phyloP scores from a whole-genome alignment of 2,888 invertebrate species.

The Cantharis flavilabris region DNA sequence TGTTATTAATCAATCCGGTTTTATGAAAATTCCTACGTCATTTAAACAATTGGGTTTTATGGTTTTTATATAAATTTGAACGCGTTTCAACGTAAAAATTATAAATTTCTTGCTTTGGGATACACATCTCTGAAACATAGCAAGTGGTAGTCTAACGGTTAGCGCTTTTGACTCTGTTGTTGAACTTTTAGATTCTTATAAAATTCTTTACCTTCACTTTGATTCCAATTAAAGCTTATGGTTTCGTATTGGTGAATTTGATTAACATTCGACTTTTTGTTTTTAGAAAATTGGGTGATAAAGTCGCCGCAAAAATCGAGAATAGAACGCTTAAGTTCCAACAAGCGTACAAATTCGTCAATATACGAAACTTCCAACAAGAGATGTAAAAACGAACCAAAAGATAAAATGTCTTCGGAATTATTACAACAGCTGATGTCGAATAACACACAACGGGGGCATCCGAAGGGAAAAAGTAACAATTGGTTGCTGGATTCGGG shows the following conservation, averaged over 20 bases:
- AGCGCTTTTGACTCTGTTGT: no score
- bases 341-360: conserved; percentile 43
- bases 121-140: no score
- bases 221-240: no score
- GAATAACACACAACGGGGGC: conserved; percentile 50
- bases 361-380: conserved; percentile 43
- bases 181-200: no score
- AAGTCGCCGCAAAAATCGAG: conserved; percentile 25
- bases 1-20: background rate
- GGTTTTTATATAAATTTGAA: no score
- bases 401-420: conserved; percentile 57
- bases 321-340: conserved; percentile 31
- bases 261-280: background rate
- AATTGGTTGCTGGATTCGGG: conserved; percentile 50
- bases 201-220: no score
- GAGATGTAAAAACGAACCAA: conserved; percentile 48
- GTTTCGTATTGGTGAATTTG: no score
- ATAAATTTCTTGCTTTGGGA: no score
- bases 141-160: no score
- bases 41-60: background rate
- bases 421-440: conserved; percentile 66
- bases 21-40: no score
- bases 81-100: no score
- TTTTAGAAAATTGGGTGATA: conserved; percentile 36
- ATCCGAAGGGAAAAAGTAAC: conserved; percentile 49